Evolutionary conservation across 2,888 invertebrate species (phyloP).

Genomic region (Odontocolon sp.): DNA sequence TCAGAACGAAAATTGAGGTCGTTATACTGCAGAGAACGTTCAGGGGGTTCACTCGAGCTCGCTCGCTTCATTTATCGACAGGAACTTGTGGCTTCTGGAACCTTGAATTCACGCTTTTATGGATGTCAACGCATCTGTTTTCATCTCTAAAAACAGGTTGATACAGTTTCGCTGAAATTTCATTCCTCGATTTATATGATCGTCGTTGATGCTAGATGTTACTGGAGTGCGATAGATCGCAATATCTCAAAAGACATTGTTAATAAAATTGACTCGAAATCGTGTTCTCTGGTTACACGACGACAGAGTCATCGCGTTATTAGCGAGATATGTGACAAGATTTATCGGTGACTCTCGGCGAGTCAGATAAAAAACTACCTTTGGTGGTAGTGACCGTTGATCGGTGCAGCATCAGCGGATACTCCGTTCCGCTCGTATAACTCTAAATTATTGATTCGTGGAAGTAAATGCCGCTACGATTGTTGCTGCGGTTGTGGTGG

Average conservation of each 20-base stretch:
- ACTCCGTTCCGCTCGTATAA: conserved; percentile 30
- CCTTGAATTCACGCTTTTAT: conserved; percentile 45
- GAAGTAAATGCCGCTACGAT: conserved; percentile 43
- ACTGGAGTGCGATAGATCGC: not conserved
- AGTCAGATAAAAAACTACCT: conserved; percentile 29
- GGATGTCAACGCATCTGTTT: conserved; percentile 41
- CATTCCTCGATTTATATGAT: conserved; percentile 17
- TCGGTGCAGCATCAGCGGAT: conserved; percentile 16
- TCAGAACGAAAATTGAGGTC: conserved; percentile 50
- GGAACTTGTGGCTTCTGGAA: conserved; percentile 54
- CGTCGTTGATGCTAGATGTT: not conserved
- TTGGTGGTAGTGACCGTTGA: conserved; percentile 14
- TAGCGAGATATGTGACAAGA: conserved; percentile 43
- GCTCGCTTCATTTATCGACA: conserved; percentile 47
- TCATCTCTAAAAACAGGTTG: conserved; percentile 6
- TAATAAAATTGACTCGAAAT: conserved; percentile 43
- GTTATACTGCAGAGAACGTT: conserved; percentile 31
- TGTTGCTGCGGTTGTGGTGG: conserved; percentile 8
- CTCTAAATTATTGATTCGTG: conserved; percentile 58
- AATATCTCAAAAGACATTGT: conserved; percentile 38
- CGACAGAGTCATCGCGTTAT: conserved; percentile 46
- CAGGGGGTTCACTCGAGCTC: conserved; percentile 21
- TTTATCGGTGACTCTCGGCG: conserved; percentile 44
- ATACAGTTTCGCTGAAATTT: not conserved
- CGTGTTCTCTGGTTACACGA: conserved; percentile 29